Percentiles rank a stretch among this genome's conserved stretches.
Conservation (phyloP, 1,140 invertebrate species). For the Brachionus plicatilis region DNA sequence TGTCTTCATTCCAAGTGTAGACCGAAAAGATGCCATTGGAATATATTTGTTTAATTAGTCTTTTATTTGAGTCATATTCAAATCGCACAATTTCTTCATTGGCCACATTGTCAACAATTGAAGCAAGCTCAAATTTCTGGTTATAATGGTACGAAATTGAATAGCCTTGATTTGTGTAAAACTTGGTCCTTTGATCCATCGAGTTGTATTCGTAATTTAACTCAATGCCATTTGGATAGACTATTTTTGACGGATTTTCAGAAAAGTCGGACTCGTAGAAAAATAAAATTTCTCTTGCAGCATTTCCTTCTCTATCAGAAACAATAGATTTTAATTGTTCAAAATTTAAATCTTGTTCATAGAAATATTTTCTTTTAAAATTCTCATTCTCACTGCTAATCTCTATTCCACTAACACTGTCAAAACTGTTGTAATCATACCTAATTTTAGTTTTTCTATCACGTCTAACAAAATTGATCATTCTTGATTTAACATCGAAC, state of each 20-base stretch:
- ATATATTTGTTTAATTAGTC: background rate
- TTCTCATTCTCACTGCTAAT: background rate
- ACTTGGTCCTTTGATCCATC: background rate
- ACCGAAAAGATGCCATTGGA: background rate
- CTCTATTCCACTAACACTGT: background rate
- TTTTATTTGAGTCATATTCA: background rate
- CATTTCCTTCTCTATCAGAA: background rate
- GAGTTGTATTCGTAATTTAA: background rate
- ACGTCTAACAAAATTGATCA: background rate
- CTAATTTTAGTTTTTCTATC: background rate
- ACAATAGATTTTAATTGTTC: background rate
- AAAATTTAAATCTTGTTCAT: background rate
- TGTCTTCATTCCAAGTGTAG: background rate
- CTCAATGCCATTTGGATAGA: background rate
- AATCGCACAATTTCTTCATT: background rate
- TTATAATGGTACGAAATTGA: background rate
- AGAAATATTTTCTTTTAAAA: background rate
- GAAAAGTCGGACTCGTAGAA: background rate
- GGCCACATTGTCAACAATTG: background rate
- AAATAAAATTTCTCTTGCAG: background rate
- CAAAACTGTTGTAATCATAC: background rate
- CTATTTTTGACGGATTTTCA: background rate
- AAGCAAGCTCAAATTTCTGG: background rate
- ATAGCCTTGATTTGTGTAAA: background rate
- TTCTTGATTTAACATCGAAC: background rate